Base-by-base conservation (phyloP, 2,797 vertebrate species). In the Ara ararauna region DNA sequence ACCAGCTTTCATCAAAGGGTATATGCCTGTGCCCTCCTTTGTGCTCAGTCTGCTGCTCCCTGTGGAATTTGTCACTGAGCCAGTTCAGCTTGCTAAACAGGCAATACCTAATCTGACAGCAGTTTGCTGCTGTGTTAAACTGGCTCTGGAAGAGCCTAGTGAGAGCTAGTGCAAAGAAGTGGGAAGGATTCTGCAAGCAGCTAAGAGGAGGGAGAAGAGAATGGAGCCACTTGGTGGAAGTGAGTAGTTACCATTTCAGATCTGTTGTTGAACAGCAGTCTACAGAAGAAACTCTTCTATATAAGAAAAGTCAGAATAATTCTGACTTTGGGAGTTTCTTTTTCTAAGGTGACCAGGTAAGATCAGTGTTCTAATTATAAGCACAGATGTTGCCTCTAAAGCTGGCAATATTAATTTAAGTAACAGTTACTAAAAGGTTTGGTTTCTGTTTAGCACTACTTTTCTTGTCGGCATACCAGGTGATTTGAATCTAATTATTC, bases 1-100 rank as follows among this genome's bases (percentile, higher is more conserved):
- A 73, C 64, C 87, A 85, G 73, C 83, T 81, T 53, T 40, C 50
- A 24, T 0, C 76, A 3, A 3, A 58, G 70, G 36, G 50, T 48
- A 47, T 64, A 5, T 29, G 72, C 65, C 73, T 70, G 20, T 51
- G 83, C 71, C 47, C 12, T 90, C 30, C 58, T 40, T 42, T 61
- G 54, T 48, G 77, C 67, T 76, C 64, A 20, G 64, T 44, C 62
- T 89, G 83, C 80, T 89, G 83, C 77, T 66, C 0, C 92, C 71
- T 64, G 38, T 27, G 84, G 72, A 42, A 53, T 61, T 81, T 92
- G 95, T 90, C 88, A 58, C 65, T 16, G 23, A 93, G 93, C 94
- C 81, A 47, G 95, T 89, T 89, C 77, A 54, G 60, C 96, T 22
- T 48, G 94, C 92, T 89, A 3, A 94, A 45, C 93, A 48, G 88